Evolutionary conservation across 2,113 vertebrate species (phyloP), one percentile per base, ranked within the genome.

Genomic region (Actenoides hombroni): DNA sequence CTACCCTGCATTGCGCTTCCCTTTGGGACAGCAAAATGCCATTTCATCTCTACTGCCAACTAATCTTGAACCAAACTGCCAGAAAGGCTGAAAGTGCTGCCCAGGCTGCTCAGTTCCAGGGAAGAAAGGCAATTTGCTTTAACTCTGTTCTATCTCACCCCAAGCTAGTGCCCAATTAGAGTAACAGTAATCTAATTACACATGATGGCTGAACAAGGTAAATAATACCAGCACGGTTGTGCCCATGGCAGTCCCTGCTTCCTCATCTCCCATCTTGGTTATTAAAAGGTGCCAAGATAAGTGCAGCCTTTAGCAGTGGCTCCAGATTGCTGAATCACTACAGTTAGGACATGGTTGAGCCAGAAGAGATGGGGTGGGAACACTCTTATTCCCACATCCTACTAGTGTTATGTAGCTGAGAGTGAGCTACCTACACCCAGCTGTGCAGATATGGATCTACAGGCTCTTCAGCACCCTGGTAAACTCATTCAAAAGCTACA

Each of bases 381-480:
- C 0, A 0, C 37, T 91, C 76, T 35, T 73, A 56, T 92, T 93
- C 64, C 90, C 83, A 95, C 95, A 86, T 93, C 88, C 94, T 68
- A 83, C 92, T 59, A 13, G 54, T 29, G 68, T 69, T 90, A 77
- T 25, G 37, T 90, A 37, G 71, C 92, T 88, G 63, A 70, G 92
- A 93, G 37, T 1, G 40, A 86, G 68, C 90, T 93, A 95, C 96
- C 92, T 94, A 90, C 88, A 88, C 49, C 90, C 94, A 94, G 92
- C 92, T 97, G 94, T 80, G 88, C 90, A 92, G 71, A 88, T 56
- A 79, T 0, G 31, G 70, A 92, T 57, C 35, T 69, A 29, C 71
- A 90, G 88, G 33, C 44, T 86, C 85, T 94, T 76, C 59, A 88
- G 75, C 75, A 92, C 21, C 8, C 28, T 77, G 20, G 10, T 63